These are phyloP conservation scores for Microchrysa polita DNA, from an alignment of 2,888 invertebrate species.

Conservation along the genomic window DNA sequence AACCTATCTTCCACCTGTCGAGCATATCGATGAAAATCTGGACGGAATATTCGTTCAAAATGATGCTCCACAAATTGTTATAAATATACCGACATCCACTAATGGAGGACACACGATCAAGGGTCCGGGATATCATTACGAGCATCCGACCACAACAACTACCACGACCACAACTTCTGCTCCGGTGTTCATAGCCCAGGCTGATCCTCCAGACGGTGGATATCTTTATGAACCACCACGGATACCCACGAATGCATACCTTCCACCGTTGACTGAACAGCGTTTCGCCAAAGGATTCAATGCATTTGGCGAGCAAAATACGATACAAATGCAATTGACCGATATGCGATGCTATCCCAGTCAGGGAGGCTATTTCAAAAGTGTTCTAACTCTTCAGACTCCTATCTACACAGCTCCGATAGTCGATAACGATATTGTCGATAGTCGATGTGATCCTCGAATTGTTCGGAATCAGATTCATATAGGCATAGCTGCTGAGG, in stretches of 20 bases:
- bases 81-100: slow-evolving; percentile 19
- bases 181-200: slow-evolving; percentile 37
- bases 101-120: not conserved
- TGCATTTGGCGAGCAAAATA: slow-evolving; percentile 18
- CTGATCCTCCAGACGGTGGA: slow-evolving; percentile 46
- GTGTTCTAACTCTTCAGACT: slow-evolving; percentile 62
- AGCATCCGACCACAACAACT: slow-evolving; percentile 36
- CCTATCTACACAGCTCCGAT: slow-evolving; percentile 59
- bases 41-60: slow-evolving; percentile 25
- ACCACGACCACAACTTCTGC: not conserved
- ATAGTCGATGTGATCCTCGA: slow-evolving; percentile 58
- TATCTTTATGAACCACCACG: slow-evolving; percentile 43
- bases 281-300: slow-evolving; percentile 46
- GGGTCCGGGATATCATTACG: slow-evolving; percentile 48
- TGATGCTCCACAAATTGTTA: not conserved
- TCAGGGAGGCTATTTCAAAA: slow-evolving; percentile 60
- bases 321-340: slow-evolving; percentile 56
- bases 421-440: slow-evolving; percentile 61
- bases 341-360: slow-evolving; percentile 60
- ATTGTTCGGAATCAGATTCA: slow-evolving; percentile 58
- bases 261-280: slow-evolving; percentile 36
- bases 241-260: slow-evolving; percentile 30
- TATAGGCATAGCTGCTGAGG: slow-evolving; percentile 64
- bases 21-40: slow-evolving; percentile 18
- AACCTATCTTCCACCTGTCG: slow-evolving; percentile 45